Conservation (phyloP, 2,113 vertebrate species). For the Nerophis lumbriciformis region DNA sequence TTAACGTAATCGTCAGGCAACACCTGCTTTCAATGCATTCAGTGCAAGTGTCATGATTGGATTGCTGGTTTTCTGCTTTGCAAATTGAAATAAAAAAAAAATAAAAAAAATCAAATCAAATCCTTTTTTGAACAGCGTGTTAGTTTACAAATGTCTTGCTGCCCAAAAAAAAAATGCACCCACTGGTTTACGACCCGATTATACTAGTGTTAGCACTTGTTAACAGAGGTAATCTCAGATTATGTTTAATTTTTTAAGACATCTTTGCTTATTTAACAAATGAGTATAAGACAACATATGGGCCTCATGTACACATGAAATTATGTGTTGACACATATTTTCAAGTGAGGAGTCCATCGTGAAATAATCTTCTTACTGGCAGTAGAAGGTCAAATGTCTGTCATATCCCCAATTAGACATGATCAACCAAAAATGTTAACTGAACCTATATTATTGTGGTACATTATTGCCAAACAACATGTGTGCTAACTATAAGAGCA, state of each 20-base stretch:
- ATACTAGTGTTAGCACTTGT: slow-evolving; percentile 29
- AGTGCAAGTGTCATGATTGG: slow-evolving; percentile 33
- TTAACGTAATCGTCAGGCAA: slow-evolving; percentile 31
- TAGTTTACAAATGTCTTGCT: slow-evolving; percentile 26
- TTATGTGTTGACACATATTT: slow-evolving; percentile 47
- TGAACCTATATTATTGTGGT: background rate
- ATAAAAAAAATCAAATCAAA: slow-evolving; percentile 5
- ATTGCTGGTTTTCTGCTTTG: slow-evolving; percentile 19
- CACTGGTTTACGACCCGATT: slow-evolving; percentile 29
- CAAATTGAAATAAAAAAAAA: background rate
- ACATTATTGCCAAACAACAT: background rate
- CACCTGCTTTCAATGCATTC: slow-evolving; percentile 18
- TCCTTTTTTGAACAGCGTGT: slow-evolving; percentile 22
- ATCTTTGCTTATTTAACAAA: slow-evolving; percentile 29
- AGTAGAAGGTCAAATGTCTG: slow-evolving; percentile 44
- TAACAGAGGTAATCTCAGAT: slow-evolving; percentile 38
- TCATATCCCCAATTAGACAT: slow-evolving; percentile 52
- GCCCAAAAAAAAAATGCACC: background rate
- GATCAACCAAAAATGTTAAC: slow-evolving; percentile 6
- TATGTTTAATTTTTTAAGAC: slow-evolving; percentile 28
- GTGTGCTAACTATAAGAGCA: background rate
- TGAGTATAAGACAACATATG: slow-evolving; percentile 40
- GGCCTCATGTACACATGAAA: slow-evolving; percentile 19
- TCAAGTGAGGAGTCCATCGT: slow-evolving; percentile 31
- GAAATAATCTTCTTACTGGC: slow-evolving; percentile 57